Evolutionary conservation across 2,113 vertebrate species (phyloP).

Genomic region (Acrocephalus kingi): DNA sequence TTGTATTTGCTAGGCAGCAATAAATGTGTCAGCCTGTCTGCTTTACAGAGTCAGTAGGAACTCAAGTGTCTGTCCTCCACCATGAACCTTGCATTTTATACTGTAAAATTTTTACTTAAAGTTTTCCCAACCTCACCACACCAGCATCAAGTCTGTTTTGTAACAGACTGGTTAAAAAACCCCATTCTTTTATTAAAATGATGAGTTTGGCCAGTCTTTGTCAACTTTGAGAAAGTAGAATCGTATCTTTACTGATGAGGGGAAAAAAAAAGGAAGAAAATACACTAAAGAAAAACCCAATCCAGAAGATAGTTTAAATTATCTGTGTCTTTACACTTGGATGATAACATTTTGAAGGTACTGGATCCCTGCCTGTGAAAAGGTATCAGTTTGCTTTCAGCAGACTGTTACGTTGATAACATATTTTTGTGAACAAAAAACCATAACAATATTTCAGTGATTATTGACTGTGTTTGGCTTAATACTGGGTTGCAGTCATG

Average conservation of each 20-base stretch:
- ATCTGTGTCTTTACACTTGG: background rate
- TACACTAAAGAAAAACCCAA: background rate
- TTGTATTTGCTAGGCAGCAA: background rate
- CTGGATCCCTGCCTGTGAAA: background rate
- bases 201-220: background rate
- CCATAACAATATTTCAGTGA: background rate
- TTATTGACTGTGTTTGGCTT: background rate
- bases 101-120: background rate
- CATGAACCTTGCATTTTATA: background rate
- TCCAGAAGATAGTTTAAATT: background rate
- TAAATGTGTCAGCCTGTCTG: background rate
- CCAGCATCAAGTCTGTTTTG: background rate
- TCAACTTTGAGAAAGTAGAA: background rate
- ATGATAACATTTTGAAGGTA: background rate
- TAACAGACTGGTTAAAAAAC: background rate
- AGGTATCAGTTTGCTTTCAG: background rate
- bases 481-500: background rate
- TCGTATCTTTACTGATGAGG: background rate
- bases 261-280: background rate
- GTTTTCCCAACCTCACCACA: background rate
- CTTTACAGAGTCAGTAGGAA: background rate
- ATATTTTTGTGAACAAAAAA: background rate
- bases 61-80: background rate
- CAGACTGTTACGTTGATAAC: background rate
- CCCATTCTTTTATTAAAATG: background rate